Evolutionary conservation across 1,140 invertebrate species (phyloP), one percentile per base, ranked within the genome.

Genomic region (Drosophila kanapiae): DNA sequence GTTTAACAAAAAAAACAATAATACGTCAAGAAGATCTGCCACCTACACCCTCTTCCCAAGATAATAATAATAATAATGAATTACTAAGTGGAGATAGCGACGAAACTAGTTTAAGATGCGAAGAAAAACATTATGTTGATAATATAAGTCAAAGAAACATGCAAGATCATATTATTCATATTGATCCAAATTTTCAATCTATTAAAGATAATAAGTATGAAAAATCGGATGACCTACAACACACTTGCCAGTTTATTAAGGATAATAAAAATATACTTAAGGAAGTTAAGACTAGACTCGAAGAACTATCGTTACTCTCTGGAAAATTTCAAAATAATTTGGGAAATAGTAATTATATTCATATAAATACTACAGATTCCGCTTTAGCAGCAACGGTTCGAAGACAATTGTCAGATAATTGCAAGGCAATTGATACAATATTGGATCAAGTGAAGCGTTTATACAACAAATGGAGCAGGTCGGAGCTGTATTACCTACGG

Each of bases 391-490:
- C 42, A 4, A 85, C 63, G 3, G 85, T 91, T 7, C 64, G 80
- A 13, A 37, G 54, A 0, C 65, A 91, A 51, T 47, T 90, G 37
- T 38, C 35, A 37, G 49, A 70, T 11, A 90, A 79, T 40, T 49
- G 58, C 1, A 64, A 40, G 14, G 42, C 64, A 40, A 79, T 90
- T 48, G 75, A 86, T 13, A 35, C 43, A 2, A 75, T 90, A 43
- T 31, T 90, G n/a, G 13, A 56, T 13, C 75, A 90, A 71, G 75
- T 85, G 5, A 72, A 58, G 48, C 43, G 53, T 38, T 79, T 90
- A 9, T 79, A 74, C 53, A 65, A 76, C 64, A 82, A 90, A 43
- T 90, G 85, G 85, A 85, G 71, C 27, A 85, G 82, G 18, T 86
- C 85, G 5, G 85, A 90, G 35, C 68, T 90, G 3, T 90, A 85